phyloP scores from a whole-genome alignment of 2,113 vertebrate species.

The Thermophis baileyi region DNA sequence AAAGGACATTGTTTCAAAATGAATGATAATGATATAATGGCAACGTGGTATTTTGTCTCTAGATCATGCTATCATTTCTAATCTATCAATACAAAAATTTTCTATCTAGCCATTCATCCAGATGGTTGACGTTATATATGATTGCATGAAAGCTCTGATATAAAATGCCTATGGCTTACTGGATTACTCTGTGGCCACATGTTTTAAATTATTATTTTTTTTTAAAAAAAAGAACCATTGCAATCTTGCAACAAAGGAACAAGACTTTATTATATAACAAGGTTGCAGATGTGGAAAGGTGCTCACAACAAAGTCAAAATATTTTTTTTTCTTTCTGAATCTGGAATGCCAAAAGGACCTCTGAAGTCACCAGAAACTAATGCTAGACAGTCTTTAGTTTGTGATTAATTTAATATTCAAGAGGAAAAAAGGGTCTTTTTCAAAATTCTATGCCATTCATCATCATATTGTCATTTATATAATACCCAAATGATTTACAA shows the following conservation, averaged over 20 bases:
- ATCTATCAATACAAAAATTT: slow-evolving; percentile 46
- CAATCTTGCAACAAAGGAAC: slow-evolving; percentile 79
- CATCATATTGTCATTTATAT: slow-evolving; percentile 74
- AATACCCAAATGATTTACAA: slow-evolving; percentile 79
- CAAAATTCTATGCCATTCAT: slow-evolving; percentile 69
- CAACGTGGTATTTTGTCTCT: slow-evolving; percentile 6
- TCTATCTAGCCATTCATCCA: slow-evolving; percentile 64
- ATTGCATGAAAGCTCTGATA: slow-evolving; percentile 75
- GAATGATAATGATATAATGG: slow-evolving; percentile 18
- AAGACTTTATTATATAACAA: slow-evolving; percentile 79
- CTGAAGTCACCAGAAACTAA: slow-evolving; percentile 63
- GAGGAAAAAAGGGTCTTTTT: slow-evolving; percentile 55
- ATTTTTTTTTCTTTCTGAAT: slow-evolving; percentile 72
- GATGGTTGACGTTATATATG: slow-evolving; percentile 76
- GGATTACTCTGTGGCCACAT: slow-evolving; percentile 78
- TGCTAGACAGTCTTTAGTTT: slow-evolving; percentile 62
- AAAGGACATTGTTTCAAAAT: slow-evolving; percentile 2
- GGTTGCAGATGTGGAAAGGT: slow-evolving; percentile 79
- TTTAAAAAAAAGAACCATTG: slow-evolving; percentile 58
- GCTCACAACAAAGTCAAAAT: slow-evolving; percentile 70
- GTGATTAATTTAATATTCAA: slow-evolving; percentile 75
- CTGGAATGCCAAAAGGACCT: slow-evolving; percentile 69
- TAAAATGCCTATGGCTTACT: slow-evolving; percentile 79
- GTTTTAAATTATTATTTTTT: slow-evolving; percentile 80
- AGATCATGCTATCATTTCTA: slow-evolving; percentile 47